Conservation (phyloP, 2,113 vertebrate species). For the Merops nubicus region DNA sequence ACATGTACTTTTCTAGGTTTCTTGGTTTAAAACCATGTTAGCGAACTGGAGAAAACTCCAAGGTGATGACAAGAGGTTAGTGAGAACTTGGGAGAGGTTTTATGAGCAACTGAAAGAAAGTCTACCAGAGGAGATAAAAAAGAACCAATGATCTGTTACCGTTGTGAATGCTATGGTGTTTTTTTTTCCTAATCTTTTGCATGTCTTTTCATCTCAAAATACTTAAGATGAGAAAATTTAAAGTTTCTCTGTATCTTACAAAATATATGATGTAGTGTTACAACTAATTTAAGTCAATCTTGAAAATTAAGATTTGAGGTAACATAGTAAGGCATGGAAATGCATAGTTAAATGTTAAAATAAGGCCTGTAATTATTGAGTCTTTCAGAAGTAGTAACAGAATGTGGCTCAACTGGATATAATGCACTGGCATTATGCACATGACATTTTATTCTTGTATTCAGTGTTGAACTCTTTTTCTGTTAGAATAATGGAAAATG, state of each 20-base stretch:
- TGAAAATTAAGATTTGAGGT: background rate
- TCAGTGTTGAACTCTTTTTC: background rate
- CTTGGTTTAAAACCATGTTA: background rate
- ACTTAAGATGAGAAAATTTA: background rate
- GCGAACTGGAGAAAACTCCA: background rate
- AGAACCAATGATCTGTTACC: accelerated
- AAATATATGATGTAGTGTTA: background rate
- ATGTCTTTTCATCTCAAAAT: background rate
- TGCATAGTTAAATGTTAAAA: background rate
- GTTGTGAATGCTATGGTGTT: background rate
- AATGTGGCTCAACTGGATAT: background rate
- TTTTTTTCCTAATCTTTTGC: background rate
- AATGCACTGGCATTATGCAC: background rate
- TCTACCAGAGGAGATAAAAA: background rate
- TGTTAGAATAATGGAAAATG: background rate
- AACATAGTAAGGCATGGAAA: background rate
- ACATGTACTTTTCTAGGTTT: background rate
- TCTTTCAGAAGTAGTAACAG: background rate
- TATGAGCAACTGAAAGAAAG: background rate
- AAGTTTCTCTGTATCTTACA: background rate
- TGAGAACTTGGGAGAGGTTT: background rate
- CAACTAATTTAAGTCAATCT: background rate
- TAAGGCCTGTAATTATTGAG: background rate
- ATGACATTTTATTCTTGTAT: background rate
- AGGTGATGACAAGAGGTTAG: background rate